These are phyloP conservation scores for Oreocharis arfaki DNA, from an alignment of 2,113 vertebrate genomes.

Conservation along the genomic window DNA sequence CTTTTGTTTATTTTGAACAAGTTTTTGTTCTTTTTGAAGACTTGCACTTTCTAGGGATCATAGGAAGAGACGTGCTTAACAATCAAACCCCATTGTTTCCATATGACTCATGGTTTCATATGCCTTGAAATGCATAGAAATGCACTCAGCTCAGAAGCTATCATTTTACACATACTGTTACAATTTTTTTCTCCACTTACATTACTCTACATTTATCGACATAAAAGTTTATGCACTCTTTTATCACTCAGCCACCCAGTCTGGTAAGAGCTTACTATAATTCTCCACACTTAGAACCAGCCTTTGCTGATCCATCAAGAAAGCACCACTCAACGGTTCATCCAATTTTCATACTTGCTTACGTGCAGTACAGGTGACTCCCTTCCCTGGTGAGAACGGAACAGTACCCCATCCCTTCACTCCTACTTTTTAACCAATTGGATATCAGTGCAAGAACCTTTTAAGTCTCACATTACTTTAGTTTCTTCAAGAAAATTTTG, in stretches of 20 bases:
- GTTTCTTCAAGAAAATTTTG: not conserved
- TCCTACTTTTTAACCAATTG: not conserved
- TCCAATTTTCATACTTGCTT: not conserved
- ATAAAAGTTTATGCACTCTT: not conserved
- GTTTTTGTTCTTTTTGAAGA: not conserved
- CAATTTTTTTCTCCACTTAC: not conserved
- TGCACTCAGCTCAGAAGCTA: not conserved
- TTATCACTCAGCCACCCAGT: not conserved
- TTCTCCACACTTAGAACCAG: not conserved
- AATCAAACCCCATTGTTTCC: not conserved
- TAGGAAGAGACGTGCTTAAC: not conserved
- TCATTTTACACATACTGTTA: not conserved
- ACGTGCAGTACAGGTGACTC: not conserved
- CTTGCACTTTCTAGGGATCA: not conserved
- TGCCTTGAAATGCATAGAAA: not conserved
- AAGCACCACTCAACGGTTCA: not conserved
- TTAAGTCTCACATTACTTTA: not conserved
- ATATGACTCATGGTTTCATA: not conserved
- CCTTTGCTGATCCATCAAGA: not conserved
- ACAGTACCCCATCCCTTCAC: not conserved
- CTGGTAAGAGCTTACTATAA: not conserved
- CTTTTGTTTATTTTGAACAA: not conserved
- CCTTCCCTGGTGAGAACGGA: not conserved
- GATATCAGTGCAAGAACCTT: not conserved
- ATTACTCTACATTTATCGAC: not conserved